phyloP scores from a whole-genome alignment of 2,113 vertebrate species.

The Semnornis frantzii region DNA sequence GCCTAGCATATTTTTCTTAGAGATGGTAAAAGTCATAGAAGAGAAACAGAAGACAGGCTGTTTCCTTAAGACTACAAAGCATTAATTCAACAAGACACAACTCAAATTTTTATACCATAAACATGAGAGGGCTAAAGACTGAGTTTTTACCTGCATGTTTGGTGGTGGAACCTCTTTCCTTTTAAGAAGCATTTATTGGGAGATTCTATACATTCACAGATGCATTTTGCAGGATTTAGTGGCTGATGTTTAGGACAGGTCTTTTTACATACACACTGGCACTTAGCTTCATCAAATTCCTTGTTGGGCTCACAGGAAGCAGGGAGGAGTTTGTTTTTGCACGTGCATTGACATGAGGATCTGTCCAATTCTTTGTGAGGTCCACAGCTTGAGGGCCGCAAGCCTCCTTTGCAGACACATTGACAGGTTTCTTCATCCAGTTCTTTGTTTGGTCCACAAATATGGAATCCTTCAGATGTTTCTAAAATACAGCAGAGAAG shows the following conservation, averaged over 20 bases:
- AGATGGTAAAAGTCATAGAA: background rate
- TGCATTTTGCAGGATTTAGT: conserved; percentile 87
- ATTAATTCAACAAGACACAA: background rate
- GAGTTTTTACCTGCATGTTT: conserved; percentile 89
- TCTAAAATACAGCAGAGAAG: conserved; percentile 65
- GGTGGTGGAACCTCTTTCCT: conserved; percentile 89
- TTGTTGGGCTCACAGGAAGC: conserved; percentile 81
- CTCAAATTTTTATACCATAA: background rate
- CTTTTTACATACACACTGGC: conserved; percentile 88
- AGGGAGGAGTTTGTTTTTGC: conserved; percentile 81
- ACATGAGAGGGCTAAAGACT: background rate
- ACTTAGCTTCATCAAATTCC: conserved; percentile 87
- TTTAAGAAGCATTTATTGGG: conserved; percentile 92
- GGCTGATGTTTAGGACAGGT: conserved; percentile 89
- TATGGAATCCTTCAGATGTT: conserved; percentile 70
- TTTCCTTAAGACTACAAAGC: background rate
- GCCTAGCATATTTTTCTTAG: background rate
- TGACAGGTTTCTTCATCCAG: conserved; percentile 92
- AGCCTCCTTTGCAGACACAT: conserved; percentile 84
- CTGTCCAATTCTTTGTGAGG: conserved; percentile 84
- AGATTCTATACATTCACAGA: conserved; percentile 92
- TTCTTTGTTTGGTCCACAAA: conserved; percentile 90
- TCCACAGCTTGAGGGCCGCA: conserved; percentile 81
- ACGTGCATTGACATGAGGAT: conserved; percentile 87
- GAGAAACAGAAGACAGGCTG: background rate